Conservation (phyloP, 2,113 vertebrate species). For the Festucalex cinctus region DNA sequence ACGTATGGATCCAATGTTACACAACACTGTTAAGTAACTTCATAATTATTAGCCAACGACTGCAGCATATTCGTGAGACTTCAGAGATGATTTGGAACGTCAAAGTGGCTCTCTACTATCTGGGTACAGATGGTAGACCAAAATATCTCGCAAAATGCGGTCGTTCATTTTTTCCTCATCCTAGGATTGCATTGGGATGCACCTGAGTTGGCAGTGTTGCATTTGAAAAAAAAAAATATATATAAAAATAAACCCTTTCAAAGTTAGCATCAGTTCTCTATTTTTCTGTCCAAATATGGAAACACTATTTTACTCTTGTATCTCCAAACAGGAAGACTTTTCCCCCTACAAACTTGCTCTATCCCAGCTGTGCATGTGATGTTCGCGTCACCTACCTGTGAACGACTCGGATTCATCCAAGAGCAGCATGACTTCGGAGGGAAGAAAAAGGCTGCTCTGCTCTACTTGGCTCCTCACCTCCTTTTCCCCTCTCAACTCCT, state of each 20-base stretch:
- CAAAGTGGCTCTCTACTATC: background rate
- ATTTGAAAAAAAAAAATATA: background rate
- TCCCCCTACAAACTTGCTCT: background rate
- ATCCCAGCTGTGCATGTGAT: background rate
- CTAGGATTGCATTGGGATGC: background rate
- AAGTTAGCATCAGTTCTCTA: background rate
- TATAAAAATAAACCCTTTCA: background rate
- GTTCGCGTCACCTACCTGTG: constrained; percentile 51
- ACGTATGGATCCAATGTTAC: constrained; percentile 49
- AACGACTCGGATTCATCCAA: constrained; percentile 64
- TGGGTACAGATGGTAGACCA: background rate
- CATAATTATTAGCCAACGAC: background rate
- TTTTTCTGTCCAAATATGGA: background rate
- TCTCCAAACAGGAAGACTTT: background rate
- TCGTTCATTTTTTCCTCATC: background rate
- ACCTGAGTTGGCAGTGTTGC: background rate
- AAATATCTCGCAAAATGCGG: background rate
- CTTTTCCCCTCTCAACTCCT: constrained; percentile 5
- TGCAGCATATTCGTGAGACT: background rate
- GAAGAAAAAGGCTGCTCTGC: constrained; percentile 25
- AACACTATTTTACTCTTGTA: background rate
- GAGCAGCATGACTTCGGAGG: constrained; percentile 56
- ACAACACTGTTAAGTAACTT: constrained; percentile 63
- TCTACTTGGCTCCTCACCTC: constrained; percentile 15
- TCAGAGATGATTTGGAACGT: background rate